Base-by-base conservation (phyloP, 2,888 invertebrate genomes). In the Onthophagus sagittarius region DNA sequence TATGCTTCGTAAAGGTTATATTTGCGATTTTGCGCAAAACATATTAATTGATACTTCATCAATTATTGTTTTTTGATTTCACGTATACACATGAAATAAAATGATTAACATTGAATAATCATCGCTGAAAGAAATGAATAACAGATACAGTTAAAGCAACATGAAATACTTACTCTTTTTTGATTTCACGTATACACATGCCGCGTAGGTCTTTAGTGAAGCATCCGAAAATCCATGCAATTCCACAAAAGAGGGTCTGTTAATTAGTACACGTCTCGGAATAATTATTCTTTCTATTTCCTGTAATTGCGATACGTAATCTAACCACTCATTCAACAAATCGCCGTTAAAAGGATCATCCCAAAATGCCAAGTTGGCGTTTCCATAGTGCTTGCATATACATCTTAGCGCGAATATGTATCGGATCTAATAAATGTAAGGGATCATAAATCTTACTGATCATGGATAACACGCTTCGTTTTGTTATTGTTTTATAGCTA, bases 321-420 rank as follows among this genome's bases (percentile, higher is more conserved):
- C 39, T 9, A 5, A 53, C 75, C 75, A 74, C 5, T n/a, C n/a
- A 2, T 33, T 33, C 11, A 72, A 74, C 2, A 80, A 31, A 5
- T 76, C 70, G 0, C 3, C n/a, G 0, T 79, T 79, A 2, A 81
- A 15, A 0, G 62, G 23, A 13, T 79, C 77, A 71, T 82, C 82
- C 80, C 81, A 81, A 1, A n/a, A n/a, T n/a, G n/a, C 64, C 73
- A 3, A 78, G 13, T 39, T 79, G 75, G 14, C 13, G 31, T 31
- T 63, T 15, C 71, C 71, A 71, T 23, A 71, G 63, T 63, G 23
- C 23, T 63, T 71, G 71, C 31, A 71, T 15, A n/a, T 63, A 23
- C 32, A 31, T 23, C 33, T 71, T 71, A 2, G 63, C 63, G 14
- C 31, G 63, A 2, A 63, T 63, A 6, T 31, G 15, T 39, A 71